Base-by-base conservation (phyloP, 1,140 invertebrate genomes). In the Sinonovacula constricta region DNA sequence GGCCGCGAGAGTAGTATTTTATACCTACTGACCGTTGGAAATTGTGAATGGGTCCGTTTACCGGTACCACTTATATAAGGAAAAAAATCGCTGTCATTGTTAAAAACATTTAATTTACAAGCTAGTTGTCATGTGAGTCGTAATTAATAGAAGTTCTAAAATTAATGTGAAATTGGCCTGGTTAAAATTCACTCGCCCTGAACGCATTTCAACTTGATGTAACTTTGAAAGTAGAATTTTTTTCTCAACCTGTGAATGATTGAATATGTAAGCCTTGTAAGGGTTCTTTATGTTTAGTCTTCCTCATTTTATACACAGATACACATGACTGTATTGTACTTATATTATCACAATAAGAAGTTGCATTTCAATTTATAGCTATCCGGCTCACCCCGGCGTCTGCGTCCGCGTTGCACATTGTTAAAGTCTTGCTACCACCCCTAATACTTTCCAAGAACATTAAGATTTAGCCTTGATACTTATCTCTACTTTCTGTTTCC, bases 201-300 rank as follows among this genome's bases (percentile, higher is more conserved):
- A 60, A 60, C 57, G 57, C 57, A 60, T 60, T 60, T 60, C 57
- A 60, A 60, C 57, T 60, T 60, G 57, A 60, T 60, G 57, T 60
- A 60, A 60, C 57, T 60, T 60, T 60, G 57, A 60, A 60, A 60
- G 57, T 60, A 60, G 57, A 60, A 60, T 60, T 60, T 60, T 60
- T 60, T 60, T 60, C 57, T 60, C 57, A 60, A 60, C 57, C 57
- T 60, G 57, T 60, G 57, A 60, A 60, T 60, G 57, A 26, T 60
- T 60, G 57, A 60, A 60, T 60, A 60, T 60, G 57, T 60, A 60
- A 60, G 57, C 57, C 57, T 60, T 60, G 57, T 26, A 60, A 60
- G 57, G 57, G 57, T 60, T 60, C 57, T 60, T 60, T 60, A 60
- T 60, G 57, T 60, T 60, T 60, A 60, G 22, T 30, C 57, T 60